Base-by-base conservation (phyloP, 2,113 vertebrate genomes). In the Semicossyphus pulcher region DNA sequence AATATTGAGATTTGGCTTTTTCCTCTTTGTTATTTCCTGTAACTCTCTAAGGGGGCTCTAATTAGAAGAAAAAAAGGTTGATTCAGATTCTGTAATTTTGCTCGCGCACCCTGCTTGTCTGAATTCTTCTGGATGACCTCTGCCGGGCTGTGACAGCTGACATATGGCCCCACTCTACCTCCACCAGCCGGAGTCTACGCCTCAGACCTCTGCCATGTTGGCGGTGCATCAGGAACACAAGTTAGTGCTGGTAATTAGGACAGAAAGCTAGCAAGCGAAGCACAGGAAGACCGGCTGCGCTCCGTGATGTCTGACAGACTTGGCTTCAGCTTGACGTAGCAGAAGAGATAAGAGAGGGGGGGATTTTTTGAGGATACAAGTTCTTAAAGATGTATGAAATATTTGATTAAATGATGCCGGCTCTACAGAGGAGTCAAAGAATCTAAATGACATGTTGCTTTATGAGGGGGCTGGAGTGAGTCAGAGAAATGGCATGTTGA, bases 191-290 rank as follows among this genome's bases (percentile, higher is more conserved):
- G 21, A 65, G 59, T 65, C 66, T 23, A 62, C 11, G 67, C 76
- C 75, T 68, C 57, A 75, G 79, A 86, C 86, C 76, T 84, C 84
- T 71, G 59, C 76, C 68, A 76, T 72, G 61, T 77, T 86, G 88
- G 78, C 83, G 10, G 18, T 32, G 51, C 70, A 76, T 52, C 86
- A 82, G 78, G 72, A 62, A 85, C 73, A 76, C 77, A 78, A 84
- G 81, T 82, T 75, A 81, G 80, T 31, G 71, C 58, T 51, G 79
- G 79, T 89, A 86, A 88, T 86, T 72, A 85, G 75, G 73, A 80
- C 80, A 73, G 64, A 80, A 67, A 29, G 81, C 45, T 39, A 26
- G 80, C 28, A 52, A 75, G 28, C 57, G 49, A 32, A 74, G 63
- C 34, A 45, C 54, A 76, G 21, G 32, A 75, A 39, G 56, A 57